Evolutionary conservation across 2,888 invertebrate species (phyloP).

Genomic region (Parthenolecanium corni): DNA sequence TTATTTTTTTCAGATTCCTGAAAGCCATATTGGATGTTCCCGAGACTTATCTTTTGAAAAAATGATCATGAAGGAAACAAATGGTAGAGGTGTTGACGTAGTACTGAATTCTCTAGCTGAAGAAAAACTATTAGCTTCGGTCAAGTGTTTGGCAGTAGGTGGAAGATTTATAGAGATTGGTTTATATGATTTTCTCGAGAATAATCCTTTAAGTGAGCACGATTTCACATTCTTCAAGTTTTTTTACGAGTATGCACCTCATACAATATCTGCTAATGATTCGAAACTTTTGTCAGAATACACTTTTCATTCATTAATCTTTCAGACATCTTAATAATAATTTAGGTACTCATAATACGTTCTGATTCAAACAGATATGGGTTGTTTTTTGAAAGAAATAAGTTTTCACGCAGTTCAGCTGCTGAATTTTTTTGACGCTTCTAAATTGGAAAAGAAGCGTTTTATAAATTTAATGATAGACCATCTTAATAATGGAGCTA

Average conservation of each 20-base stretch:
- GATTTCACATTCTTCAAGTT: no score
- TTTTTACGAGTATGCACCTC: no score
- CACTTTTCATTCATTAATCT: no score
- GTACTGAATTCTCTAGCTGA: constrained; percentile 85
- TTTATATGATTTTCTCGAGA: constrained; percentile 63
- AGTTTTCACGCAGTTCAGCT: constrained; percentile 43
- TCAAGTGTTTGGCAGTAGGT: constrained; percentile 47
- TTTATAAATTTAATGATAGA: constrained; percentile 43
- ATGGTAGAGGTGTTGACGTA: constrained; percentile 79
- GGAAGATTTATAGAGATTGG: constrained; percentile 76
- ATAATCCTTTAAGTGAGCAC: constrained; percentile 47
- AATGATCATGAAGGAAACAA: constrained; percentile 65
- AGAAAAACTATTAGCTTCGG: constrained; percentile 68
- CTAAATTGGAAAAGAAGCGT: constrained; percentile 35
- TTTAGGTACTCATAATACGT: no score
- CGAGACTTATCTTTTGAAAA: constrained; percentile 76
- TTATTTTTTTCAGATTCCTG: constrained; percentile 44
- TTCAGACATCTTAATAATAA: no score
- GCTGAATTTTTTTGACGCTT: constrained; percentile 44
- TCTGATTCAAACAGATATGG: constrained; percentile 41
- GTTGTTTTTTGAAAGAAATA: constrained; percentile 39
- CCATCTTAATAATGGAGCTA: constrained; percentile 45
- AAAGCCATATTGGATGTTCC: constrained; percentile 70
- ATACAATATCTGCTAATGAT: no score
- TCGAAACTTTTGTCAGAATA: no score